Conservation (phyloP, 2,113 vertebrate species). For the Tapirus terrestris region DNA sequence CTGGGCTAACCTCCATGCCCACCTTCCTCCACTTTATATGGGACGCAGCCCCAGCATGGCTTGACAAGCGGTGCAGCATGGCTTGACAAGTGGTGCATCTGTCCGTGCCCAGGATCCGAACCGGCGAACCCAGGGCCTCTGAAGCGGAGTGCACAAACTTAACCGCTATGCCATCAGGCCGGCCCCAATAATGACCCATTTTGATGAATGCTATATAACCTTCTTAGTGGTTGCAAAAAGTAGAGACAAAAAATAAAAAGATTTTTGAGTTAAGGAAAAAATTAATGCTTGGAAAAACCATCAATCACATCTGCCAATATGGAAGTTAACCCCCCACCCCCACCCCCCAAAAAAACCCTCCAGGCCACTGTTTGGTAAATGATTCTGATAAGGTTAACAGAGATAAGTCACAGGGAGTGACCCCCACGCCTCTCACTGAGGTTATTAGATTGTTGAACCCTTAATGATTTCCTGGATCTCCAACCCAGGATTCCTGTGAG, state of each 20-base stretch:
- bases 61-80: too few species aligned
- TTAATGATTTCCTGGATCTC: background rate
- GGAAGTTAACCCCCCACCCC: background rate
- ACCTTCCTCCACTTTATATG: too few species aligned
- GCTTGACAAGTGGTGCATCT: too few species aligned
- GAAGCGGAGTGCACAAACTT: too few species aligned
- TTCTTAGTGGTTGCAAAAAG: background rate
- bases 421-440: background rate
- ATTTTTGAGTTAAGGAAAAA: slow-evolving; percentile 14
- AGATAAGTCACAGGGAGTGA: background rate
- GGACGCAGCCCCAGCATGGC: too few species aligned
- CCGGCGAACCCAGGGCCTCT: too few species aligned
- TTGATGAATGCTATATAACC: background rate
- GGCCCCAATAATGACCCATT: background rate
- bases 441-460: background rate
- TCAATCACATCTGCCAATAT: background rate
- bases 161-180: too few species aligned
- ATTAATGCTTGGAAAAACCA: background rate
- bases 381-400: background rate
- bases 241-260: background rate
- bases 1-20: too few species aligned
- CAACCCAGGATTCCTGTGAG: background rate
- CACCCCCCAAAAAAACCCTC: background rate
- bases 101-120: too few species aligned
- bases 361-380: background rate